phyloP scores from a whole-genome alignment of 2,113 vertebrate species.

The Laterallus jamaicensis region DNA sequence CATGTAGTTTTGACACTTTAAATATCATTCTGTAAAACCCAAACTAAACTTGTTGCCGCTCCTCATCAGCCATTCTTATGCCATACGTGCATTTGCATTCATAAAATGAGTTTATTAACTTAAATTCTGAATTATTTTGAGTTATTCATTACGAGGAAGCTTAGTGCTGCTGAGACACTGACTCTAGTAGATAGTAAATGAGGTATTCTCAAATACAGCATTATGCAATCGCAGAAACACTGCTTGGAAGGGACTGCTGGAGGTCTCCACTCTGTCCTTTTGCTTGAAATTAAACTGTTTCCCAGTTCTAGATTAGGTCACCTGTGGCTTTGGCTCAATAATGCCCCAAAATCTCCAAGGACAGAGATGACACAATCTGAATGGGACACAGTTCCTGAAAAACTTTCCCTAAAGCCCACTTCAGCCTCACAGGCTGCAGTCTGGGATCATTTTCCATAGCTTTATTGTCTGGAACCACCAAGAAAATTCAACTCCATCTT shows the following conservation, averaged over 20 bases:
- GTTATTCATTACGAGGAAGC: neutral
- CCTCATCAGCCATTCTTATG: neutral
- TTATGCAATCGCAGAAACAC: neutral
- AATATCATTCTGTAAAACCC: neutral
- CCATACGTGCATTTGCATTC: neutral
- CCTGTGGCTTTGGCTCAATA: neutral
- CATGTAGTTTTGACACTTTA: neutral
- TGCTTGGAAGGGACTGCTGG: neutral
- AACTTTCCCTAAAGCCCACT: neutral
- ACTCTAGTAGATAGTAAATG: neutral
- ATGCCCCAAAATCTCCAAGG: neutral
- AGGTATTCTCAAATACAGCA: neutral
- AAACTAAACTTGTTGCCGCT: neutral
- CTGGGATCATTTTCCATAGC: neutral
- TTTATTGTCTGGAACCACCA: neutral
- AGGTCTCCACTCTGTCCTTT: neutral
- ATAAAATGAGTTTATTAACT: neutral
- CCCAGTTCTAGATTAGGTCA: neutral
- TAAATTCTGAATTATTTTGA: neutral
- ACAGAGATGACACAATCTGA: neutral
- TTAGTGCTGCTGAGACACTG: neutral
- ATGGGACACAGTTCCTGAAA: neutral
- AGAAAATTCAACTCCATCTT: neutral
- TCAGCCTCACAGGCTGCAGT: neutral
- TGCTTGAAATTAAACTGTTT: neutral